Evolutionary conservation across 2,797 vertebrate species (phyloP).

Genomic region (Hirundo rustica): DNA sequence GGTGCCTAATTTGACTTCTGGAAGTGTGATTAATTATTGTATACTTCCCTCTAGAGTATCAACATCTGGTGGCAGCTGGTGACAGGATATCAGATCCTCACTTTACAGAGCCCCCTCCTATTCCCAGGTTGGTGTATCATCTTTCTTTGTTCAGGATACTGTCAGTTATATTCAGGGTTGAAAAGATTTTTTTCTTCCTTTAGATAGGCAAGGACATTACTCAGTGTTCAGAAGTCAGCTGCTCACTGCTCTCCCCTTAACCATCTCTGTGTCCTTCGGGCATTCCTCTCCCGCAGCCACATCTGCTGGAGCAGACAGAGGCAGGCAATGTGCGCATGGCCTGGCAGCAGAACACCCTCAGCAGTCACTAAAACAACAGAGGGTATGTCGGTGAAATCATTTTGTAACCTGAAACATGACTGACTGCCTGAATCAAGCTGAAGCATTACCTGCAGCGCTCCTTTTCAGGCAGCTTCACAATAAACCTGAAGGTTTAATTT

Average conservation of each 20-base stretch:
- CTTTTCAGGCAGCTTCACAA: neutral
- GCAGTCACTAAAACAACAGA: neutral
- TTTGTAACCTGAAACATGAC: neutral
- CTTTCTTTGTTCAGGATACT: neutral
- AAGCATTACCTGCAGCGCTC: neutral
- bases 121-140: neutral
- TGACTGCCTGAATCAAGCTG: neutral
- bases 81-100: neutral
- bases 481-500: neutral
- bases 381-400: rapidly evolving
- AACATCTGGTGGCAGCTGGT: constrained; percentile 8
- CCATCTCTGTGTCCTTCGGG: neutral
- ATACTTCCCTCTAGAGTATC: neutral
- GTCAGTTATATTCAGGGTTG: neutral
- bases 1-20: neutral
- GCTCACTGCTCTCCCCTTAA: neutral
- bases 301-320: neutral
- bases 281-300: neutral
- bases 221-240: neutral
- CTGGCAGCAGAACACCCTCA: neutral
- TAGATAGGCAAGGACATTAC: neutral
- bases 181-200: neutral
- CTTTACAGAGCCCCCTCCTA: neutral
- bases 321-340: rapidly evolving
- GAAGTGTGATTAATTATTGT: neutral